phyloP scores from a whole-genome alignment of 2,113 vertebrate species.

The Sinocyclocheilus anophthalmus region DNA sequence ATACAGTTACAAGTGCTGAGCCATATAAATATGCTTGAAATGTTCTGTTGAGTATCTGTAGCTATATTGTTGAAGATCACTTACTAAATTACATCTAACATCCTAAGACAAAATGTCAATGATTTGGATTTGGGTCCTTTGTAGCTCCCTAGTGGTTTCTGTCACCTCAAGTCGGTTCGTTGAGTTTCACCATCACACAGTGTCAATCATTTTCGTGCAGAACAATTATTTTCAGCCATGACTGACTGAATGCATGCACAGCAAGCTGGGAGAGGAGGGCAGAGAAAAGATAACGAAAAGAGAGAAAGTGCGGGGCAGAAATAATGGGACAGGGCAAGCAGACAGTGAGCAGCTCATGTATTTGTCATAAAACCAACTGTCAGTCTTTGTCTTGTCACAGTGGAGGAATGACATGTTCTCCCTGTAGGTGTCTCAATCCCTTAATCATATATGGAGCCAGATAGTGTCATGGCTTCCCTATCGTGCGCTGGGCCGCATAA shows the following conservation, averaged over 20 bases:
- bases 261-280: neutral
- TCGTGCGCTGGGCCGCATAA: constrained; percentile 12
- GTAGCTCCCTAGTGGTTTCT: neutral
- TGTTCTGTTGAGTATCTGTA: too few relatives aligned
- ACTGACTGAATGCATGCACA: constrained; percentile 26
- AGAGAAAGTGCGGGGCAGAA: neutral
- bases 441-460: constrained; percentile 46
- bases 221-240: constrained; percentile 26
- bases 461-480: constrained; percentile 47
- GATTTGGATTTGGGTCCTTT: neutral
- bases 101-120: neutral
- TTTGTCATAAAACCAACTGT: constrained; percentile 44
- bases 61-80: neutral
- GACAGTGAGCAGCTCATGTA: constrained; percentile 15
- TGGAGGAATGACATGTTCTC: constrained; percentile 20
- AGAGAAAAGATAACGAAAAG: neutral
- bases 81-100: neutral
- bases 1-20: neutral
- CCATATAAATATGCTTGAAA: neutral
- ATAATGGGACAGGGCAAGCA: neutral
- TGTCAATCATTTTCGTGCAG: constrained; percentile 10
- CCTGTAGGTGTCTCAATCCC: constrained; percentile 42
- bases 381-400: constrained; percentile 35
- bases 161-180: constrained; percentile 1
- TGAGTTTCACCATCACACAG: constrained; percentile 8